Base-by-base conservation (phyloP, 2,113 vertebrate genomes). In the Epinephelus fuscoguttatus region DNA sequence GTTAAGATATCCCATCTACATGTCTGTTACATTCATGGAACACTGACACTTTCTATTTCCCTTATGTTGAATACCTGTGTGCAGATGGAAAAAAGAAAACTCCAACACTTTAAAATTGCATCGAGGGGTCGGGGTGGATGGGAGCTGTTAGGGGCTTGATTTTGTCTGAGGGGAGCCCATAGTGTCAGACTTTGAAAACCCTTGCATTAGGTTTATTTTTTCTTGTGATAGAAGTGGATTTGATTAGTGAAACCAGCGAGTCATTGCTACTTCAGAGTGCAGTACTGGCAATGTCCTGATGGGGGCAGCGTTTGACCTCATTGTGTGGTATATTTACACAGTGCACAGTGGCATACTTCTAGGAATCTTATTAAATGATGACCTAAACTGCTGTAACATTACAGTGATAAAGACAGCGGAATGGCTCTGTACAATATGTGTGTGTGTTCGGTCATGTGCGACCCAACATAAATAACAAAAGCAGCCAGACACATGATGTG, bases 221-320 rank as follows among this genome's bases (percentile, higher is more conserved):
- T 12, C 42, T 45, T 12, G 42, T 45, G 11, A 45, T 8, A 45
- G 42, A 45, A 45, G 11, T 45, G 42, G 42, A 45, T 19, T 47
- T 5, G 73, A 1, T 73, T 19, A 15, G 40, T 62, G 4, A 67
- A 74, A 59, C 55, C 55, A 30, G 0, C 2, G 25, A 50, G 8
- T 12, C 6, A 3, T 33, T 21, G 3, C 27, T 60, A 42, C 17
- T 25, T 59, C 12, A 30, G 47, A 4, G 42, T 92, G 85, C 91
- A 89, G 94, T 96, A 94, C 96, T 91, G 81, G 0, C 27, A 70
- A 21, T 66, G 27, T 72, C 80, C 94, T 84, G 70, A 66, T 78
- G 92, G 84, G 91, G 93, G 84, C 88, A 79, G 81, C 91, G 85
- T 94, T 93, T 86, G 64, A 78, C 59, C 49, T 80, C 30, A 19